Base-by-base conservation (phyloP, 2,797 vertebrate genomes). In the Xenopus petersii region DNA sequence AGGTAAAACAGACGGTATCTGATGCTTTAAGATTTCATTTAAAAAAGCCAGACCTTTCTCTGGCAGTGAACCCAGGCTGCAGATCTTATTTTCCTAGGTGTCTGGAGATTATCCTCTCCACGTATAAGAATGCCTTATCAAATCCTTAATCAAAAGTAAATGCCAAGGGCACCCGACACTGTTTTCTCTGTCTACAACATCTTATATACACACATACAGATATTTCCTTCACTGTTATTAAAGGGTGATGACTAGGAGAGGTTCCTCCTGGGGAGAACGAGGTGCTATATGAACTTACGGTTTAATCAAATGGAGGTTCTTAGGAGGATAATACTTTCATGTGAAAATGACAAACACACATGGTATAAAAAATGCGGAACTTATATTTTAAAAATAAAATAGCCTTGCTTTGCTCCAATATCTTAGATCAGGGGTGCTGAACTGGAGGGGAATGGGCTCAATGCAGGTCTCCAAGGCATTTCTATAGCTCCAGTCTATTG, bases 101-200 rank as follows among this genome's bases (percentile, higher is more conserved):
- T 15, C 16, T 70, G 10, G 36, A 70, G 33, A 60, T 21, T 24
- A 59, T 11, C 9, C 21, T 46, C 55, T 17, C 2, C 24, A 60
- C 17, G 60, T 47, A 12, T 15, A 59, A 59, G 12, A 16, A 4
- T 17, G 30, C 9, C 54, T 56, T 58, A 69, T 69, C 67, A 56
- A 42, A 58, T 58, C 56, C 47, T 16, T 42, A 67, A 67, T 54
- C 65, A 67, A 55, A 67, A 67, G 65, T 67, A 67, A 67, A 67
- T 33, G 11, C 24, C 49, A 30, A 67, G 65, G 49, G 65, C 48
- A 42, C 13, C 13, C 11, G 12, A 42, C 4, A 58, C 67, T 36
- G 21, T 26, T 36, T 17, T 26, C 48, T 69, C 33, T 47, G 12
- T n/a, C 62, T 33, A 56, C 16, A 47, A 46, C 33, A 64, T 15